Evolutionary conservation across 2,888 invertebrate species (phyloP), one percentile per base, ranked within the genome.

Genomic region (Coleophora flavipennella): DNA sequence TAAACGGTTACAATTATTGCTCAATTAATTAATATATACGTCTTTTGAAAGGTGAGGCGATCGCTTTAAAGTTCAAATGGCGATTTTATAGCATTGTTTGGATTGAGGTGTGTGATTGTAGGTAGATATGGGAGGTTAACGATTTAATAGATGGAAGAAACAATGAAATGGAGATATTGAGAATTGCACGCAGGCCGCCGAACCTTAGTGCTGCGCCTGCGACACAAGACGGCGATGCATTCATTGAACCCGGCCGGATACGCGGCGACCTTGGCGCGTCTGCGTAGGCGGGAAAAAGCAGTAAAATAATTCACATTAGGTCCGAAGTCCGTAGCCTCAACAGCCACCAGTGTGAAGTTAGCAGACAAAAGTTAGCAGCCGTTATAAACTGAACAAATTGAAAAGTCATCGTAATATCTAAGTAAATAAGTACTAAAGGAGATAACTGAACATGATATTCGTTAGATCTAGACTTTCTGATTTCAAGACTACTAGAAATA

Each of bases 201-300:
- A 3, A 6, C 20, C 20, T 20, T 20, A n/a, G n/a, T n/a, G 20
- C 20, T 20, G 20, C 20, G 20, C 20, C 20, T 20, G 20, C 20
- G 20, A 20, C 20, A 6, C n/a, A n/a, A n/a, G n/a, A n/a, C n/a
- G 20, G 6, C 54, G 54, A 57, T 53, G 52, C 52, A 63, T 61
- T 65, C 66, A 67, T 57, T 66, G 67, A 70, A 67, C 67, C 55
- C 53, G 51, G 49, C 41, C 58, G 57, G 60, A 62, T 62, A 56
- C 60, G 52, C 45, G 44, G 49, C 67, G 71, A 57, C 79, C 79
- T 79, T 79, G 72, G 56, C 44, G 43, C 42, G 45, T 49, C 53
- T 20, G 28, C 48, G 46, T 44, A 50, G 45, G 48, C 54, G 62
- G 63, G 59, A 66, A 64, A 62, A 56, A 59, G 46, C 53, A 51